A percentile compares a stretch with the other conserved stretches of the same genome.
Conservation (phyloP, 2,113 vertebrate genomes). For the Phasianus colchicus region DNA sequence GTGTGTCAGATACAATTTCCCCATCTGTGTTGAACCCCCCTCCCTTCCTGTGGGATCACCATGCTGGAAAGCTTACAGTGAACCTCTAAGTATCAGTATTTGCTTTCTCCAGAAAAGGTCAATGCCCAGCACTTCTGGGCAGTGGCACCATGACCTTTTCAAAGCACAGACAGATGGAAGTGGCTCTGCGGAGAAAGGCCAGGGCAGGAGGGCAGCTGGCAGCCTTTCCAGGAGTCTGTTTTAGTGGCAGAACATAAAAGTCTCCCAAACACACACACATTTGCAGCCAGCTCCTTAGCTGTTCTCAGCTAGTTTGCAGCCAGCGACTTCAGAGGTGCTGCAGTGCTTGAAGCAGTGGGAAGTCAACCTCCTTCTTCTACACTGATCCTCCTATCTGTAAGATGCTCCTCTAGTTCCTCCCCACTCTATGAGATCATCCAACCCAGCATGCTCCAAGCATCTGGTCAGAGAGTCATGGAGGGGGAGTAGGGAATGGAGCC, state of each 20-base stretch:
- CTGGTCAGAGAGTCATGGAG: accelerated
- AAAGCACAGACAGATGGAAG: conserved; percentile 26
- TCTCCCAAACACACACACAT: neutral
- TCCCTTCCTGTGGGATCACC: neutral
- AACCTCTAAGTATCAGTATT: neutral
- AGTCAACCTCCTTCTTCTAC: neutral
- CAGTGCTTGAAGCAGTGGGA: neutral
- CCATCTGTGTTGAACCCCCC: neutral
- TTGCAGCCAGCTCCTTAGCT: neutral
- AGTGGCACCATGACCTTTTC: neutral
- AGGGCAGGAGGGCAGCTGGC: conserved; percentile 32
- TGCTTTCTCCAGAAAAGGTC: conserved; percentile 40
- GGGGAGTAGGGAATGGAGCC: neutral
- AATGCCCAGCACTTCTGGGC: neutral
- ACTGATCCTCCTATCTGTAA: neutral
- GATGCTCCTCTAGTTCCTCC: neutral
- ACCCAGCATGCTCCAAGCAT: neutral
- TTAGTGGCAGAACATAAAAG: neutral
- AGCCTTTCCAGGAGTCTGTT: neutral
- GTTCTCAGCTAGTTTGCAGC: neutral
- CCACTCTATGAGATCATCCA: accelerated
- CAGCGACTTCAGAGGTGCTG: neutral
- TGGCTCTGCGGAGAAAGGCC: neutral
- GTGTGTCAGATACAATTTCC: neutral
- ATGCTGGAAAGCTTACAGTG: neutral